Base-by-base conservation (phyloP, 2,888 invertebrate genomes). In the Eupithecia abbreviata region DNA sequence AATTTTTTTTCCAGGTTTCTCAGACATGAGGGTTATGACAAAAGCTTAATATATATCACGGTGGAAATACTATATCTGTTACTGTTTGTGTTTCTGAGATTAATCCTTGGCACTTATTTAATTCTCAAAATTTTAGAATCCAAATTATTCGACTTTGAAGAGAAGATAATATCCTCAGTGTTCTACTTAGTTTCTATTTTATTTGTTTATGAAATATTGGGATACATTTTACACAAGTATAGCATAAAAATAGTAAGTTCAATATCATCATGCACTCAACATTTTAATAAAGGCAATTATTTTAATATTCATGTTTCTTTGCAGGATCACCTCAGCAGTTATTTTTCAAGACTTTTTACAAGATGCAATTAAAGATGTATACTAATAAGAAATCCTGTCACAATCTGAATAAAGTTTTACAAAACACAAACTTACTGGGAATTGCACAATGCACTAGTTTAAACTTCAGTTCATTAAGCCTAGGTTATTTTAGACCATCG, bases 71-170 rank as follows among this genome's bases (percentile, higher is more conserved):
- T 88, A 6, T 96, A 96, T 83, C 88, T 96, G 51, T 41, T 88
- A 0, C 76, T 93, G 71, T 96, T 96, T 83, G 79, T 96, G 12
- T 45, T 87, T 0, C 85, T 96, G 58, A 91, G 96, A 30, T 94
- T 96, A 1, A 75, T 95, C 2, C 83, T 96, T 43, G 96, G 96
- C 30, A 93, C 95, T 2, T 94, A 92, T 81, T 85, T 95, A n/a
- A 84, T 95, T 15, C 89, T 88, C 81, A 88, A 89, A 78, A 92
- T 96, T 67, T 67, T 96, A 7, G 82, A 84, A 7, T 90, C 92
- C 0, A 88, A 94, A 49, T 84, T 89, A 68, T 94, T 96, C 80
- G 94, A 95, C 75, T 72, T 84, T 70, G 90, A 93, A 62, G 90
- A 91, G 72, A 95, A 94, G 85, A 18, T 92, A 0, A 85, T 94